A percentile compares a stretch with the other conserved stretches of the same genome.
Evolutionary conservation across 2,888 invertebrate genomes (phyloP).

Genomic region (Lampropteryx suffumata): DNA sequence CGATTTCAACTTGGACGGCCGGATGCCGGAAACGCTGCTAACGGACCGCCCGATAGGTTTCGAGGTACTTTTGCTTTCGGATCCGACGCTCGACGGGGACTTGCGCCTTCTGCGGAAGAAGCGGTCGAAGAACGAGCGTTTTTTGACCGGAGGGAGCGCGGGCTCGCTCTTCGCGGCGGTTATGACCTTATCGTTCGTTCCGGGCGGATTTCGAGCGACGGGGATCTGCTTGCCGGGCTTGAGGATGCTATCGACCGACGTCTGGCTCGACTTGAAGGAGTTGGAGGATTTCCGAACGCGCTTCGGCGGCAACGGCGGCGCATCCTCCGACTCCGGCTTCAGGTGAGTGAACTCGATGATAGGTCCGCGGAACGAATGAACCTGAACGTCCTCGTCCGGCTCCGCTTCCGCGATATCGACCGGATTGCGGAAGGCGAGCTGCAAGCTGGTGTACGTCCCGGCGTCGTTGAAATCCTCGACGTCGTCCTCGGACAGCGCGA

Average conservation of each 20-base stretch:
- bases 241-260: constrained; percentile 67
- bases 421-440: constrained; percentile 93
- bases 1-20: constrained; percentile 76
- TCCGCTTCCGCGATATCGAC: constrained; percentile 81
- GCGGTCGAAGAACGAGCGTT: constrained; percentile 75
- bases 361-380: constrained; percentile 74
- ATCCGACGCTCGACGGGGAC: constrained; percentile 70
- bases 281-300: constrained; percentile 76
- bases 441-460: constrained; percentile 92
- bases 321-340: constrained; percentile 81
- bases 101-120: constrained; percentile 71
- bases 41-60: constrained; percentile 83
- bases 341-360: constrained; percentile 78
- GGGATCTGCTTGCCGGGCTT: constrained; percentile 66
- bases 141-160: constrained; percentile 71
- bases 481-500: constrained; percentile 68
- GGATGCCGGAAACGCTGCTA: constrained; percentile 83
- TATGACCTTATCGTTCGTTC: constrained; percentile 49
- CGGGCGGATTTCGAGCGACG: constrained; percentile 49
- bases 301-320: constrained; percentile 92
- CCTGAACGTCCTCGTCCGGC: constrained; percentile 84
- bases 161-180: constrained; percentile 69
- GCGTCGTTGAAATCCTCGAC: constrained; percentile 88
- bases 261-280: constrained; percentile 68
- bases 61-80: constrained; percentile 52